These are phyloP conservation scores for Eptatretus burgeri DNA, from an alignment of 2,113 vertebrate genomes.

Conservation along the genomic window DNA sequence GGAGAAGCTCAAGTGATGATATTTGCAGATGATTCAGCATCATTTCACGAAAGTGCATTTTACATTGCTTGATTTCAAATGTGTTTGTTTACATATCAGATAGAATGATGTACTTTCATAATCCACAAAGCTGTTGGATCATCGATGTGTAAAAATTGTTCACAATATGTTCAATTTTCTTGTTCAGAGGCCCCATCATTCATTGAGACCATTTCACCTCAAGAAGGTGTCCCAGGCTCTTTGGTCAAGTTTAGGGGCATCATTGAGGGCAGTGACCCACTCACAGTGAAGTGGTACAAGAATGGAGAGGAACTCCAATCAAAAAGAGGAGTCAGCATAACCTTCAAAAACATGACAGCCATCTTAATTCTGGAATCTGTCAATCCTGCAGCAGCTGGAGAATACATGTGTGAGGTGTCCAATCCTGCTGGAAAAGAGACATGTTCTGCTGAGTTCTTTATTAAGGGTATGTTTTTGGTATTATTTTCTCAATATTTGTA, in stretches of 20 bases:
- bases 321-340: slow-evolving; percentile 58
- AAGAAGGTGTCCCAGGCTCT: slow-evolving; percentile 22
- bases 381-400: slow-evolving; percentile 43
- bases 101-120: too few species aligned
- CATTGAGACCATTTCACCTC: not conserved
- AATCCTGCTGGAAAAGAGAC: slow-evolving; percentile 72
- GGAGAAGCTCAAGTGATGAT: too few species aligned
- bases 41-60: too few species aligned
- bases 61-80: too few species aligned
- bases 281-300: slow-evolving; percentile 70
- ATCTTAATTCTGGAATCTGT: slow-evolving; percentile 46
- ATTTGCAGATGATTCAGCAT: too few species aligned
- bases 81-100: too few species aligned
- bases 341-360: slow-evolving; percentile 50
- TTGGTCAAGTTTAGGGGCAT: slow-evolving; percentile 67
- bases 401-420: slow-evolving; percentile 51
- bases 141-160: not conserved
- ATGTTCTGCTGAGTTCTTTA: slow-evolving; percentile 36
- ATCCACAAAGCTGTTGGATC: too few species aligned
- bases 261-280: slow-evolving; percentile 62
- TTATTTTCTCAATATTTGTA: not conserved
- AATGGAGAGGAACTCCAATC: slow-evolving; percentile 50
- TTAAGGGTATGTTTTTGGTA: not conserved
- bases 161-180: not conserved
- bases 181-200: not conserved